Evolutionary conservation across 2,113 vertebrate genomes (phyloP).

Genomic region (Oceanodroma tethys): DNA sequence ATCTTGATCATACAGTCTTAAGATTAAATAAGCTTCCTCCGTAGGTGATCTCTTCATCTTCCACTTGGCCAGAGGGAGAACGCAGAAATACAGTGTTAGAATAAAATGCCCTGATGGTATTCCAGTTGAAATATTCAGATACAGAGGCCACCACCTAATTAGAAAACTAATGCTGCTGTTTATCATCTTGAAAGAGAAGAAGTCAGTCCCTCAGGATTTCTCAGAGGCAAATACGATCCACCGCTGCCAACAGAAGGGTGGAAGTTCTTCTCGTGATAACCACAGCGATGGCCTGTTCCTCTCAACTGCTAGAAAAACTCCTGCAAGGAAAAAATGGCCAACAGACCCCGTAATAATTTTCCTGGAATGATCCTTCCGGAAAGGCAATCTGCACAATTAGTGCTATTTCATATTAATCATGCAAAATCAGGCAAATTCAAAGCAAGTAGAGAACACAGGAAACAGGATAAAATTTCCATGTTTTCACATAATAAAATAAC

Average conservation of each 20-base stretch:
- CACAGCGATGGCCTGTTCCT: not conserved
- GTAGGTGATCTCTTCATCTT: not conserved
- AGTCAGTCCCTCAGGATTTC: rapidly evolving
- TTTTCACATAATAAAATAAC: not conserved
- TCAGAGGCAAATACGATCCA: rapidly evolving
- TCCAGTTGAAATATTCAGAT: rapidly evolving
- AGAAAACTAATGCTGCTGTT: not conserved
- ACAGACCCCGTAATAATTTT: not conserved
- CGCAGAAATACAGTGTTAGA: rapidly evolving
- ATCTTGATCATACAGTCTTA: not conserved
- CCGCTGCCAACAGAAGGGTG: rapidly evolving
- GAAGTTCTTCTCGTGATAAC: not conserved
- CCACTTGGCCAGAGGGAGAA: not conserved
- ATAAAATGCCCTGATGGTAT: not conserved
- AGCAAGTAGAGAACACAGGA: not conserved
- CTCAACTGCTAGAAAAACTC: not conserved
- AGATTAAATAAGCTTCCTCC: not conserved
- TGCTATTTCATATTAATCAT: not conserved
- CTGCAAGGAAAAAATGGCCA: not conserved
- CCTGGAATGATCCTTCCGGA: not conserved
- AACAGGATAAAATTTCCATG: not conserved
- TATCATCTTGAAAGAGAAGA: not conserved
- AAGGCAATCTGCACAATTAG: constrained; percentile 5
- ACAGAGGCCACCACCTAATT: not conserved
- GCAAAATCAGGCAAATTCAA: not conserved